These are phyloP conservation scores for Athetis lepigone DNA, from an alignment of 2,888 invertebrate species.

Conservation along the genomic window DNA sequence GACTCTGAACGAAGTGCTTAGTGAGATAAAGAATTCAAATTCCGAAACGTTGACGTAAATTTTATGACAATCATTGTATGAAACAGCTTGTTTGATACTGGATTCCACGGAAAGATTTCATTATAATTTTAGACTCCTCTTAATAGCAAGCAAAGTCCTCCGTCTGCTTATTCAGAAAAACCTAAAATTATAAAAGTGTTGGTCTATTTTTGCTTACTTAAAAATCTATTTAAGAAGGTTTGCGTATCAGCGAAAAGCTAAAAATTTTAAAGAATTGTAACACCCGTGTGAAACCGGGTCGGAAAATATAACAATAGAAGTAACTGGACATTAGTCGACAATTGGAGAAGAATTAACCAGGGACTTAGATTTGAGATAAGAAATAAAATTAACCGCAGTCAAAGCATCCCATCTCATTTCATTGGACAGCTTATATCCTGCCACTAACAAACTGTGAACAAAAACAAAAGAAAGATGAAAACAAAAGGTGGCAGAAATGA, in stretches of 20 bases:
- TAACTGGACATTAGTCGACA: no score
- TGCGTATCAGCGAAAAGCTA: no score
- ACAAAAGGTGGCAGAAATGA: slow-evolving; percentile 29
- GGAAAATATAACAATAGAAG: no score
- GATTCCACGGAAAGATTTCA: background rate
- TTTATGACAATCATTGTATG: slow-evolving; percentile 5
- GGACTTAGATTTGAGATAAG: background rate
- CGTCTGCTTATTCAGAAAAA: no score
- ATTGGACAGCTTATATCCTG: slow-evolving; percentile 25
- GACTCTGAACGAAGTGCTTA: slow-evolving; percentile 33
- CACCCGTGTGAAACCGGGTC: no score
- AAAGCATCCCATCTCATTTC: slow-evolving; percentile 11
- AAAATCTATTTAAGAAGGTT: no score
- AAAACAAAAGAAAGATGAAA: slow-evolving; percentile 30
- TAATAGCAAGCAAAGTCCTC: no score
- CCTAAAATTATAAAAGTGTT: no score
- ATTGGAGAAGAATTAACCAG: no score
- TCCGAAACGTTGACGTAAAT: slow-evolving; percentile 25
- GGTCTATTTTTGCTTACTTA: no score
- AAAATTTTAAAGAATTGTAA: no score
- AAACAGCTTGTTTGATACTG: background rate
- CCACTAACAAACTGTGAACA: slow-evolving; percentile 21
- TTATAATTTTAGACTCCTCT: background rate
- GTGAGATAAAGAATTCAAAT: slow-evolving; percentile 48
- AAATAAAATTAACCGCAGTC: background rate